These are phyloP conservation scores for Cydia pomonella DNA, from an alignment of 1,140 invertebrate genomes.

Conservation along the genomic window DNA sequence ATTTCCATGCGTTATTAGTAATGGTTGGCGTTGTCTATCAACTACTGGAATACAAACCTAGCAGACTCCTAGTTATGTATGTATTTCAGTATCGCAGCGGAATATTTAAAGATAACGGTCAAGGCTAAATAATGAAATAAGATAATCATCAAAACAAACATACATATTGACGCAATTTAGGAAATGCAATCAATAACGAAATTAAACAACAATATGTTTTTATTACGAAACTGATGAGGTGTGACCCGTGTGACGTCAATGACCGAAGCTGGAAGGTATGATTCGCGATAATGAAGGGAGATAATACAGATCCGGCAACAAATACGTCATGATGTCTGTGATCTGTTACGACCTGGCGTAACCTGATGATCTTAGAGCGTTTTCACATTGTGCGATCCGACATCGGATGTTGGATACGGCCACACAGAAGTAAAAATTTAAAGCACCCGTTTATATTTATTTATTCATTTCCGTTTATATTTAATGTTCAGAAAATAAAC, in stretches of 20 bases:
- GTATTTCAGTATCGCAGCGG: constrained; percentile 6
- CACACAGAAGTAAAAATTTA: too few species aligned
- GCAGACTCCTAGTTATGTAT: too few species aligned
- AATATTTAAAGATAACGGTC: background rate
- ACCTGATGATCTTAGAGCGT: background rate
- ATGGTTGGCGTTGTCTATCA: too few species aligned
- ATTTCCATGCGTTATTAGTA: too few species aligned
- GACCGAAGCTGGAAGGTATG: background rate
- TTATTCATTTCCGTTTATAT: too few species aligned
- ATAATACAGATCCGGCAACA: constrained; percentile 21
- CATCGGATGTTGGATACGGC: too few species aligned
- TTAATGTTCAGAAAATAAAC: too few species aligned
- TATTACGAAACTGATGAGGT: constrained; percentile 1
- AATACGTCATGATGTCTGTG: background rate
- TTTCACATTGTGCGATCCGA: background rate
- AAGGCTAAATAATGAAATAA: background rate
- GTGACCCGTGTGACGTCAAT: constrained; percentile 30
- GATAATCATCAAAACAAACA: background rate
- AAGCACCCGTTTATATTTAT: too few species aligned
- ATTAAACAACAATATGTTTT: constrained; percentile 24
- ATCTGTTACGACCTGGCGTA: background rate
- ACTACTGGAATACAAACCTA: too few species aligned
- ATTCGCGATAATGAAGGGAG: background rate
- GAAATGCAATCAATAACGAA: constrained; percentile 20
- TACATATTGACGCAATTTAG: background rate